A percentile compares a stretch with the other conserved stretches of the same genome.
Evolutionary conservation across 2,113 vertebrate genomes (phyloP).

Genomic region (Channa maculata): DNA sequence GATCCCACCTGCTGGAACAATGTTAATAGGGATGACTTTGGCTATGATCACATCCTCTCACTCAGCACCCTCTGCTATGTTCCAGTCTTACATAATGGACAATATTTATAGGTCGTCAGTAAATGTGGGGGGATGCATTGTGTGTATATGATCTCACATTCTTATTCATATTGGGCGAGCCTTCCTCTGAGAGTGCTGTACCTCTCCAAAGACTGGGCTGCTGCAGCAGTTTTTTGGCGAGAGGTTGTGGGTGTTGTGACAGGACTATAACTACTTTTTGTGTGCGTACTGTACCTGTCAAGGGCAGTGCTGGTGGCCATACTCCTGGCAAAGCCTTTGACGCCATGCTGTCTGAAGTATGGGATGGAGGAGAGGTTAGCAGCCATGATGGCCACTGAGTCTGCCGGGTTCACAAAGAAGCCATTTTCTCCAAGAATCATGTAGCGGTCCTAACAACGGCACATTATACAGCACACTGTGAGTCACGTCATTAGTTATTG

Average conservation of each 20-base stretch:
- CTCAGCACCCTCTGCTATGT: slow-evolving; percentile 42
- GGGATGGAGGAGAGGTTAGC: slow-evolving; percentile 95
- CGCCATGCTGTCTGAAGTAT: slow-evolving; percentile 92
- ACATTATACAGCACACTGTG: slow-evolving; percentile 15
- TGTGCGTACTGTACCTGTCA: slow-evolving; percentile 87
- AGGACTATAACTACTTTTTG: not conserved
- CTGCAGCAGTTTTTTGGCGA: slow-evolving; percentile 12
- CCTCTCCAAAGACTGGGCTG: slow-evolving; percentile 39
- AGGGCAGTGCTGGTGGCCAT: slow-evolving; percentile 96
- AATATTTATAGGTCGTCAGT: slow-evolving; percentile 78
- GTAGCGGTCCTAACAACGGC: slow-evolving; percentile 89
- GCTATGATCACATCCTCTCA: slow-evolving; percentile 56
- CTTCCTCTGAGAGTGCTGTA: slow-evolving; percentile 25
- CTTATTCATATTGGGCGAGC: slow-evolving; percentile 77
- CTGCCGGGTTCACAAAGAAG: slow-evolving; percentile 96
- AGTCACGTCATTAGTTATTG: too few relatives aligned
- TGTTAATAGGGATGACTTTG: slow-evolving; percentile 61
- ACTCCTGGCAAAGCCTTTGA: slow-evolving; percentile 94
- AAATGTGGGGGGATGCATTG: slow-evolving; percentile 36
- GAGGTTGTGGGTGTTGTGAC: not conserved
- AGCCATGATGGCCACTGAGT: slow-evolving; percentile 96
- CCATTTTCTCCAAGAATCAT: slow-evolving; percentile 98
- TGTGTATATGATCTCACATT: slow-evolving; percentile 65
- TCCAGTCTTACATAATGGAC: slow-evolving; percentile 68
- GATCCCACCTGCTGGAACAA: slow-evolving; percentile 57